These are phyloP conservation scores for Hybognathus amarus DNA, from an alignment of 2,797 vertebrate genomes.

Conservation along the genomic window DNA sequence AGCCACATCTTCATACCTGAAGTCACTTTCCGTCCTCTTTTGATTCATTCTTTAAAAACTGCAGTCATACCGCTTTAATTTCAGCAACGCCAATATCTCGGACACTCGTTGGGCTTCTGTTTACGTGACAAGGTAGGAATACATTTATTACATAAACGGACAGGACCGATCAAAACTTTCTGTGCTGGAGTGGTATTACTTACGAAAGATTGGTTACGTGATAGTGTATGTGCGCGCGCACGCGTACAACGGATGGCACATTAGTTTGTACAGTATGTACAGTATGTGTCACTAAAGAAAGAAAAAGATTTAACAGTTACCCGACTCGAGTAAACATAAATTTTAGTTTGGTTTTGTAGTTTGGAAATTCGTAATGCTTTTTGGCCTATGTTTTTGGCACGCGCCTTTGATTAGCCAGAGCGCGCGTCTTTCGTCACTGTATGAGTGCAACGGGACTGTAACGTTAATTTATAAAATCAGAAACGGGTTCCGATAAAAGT, in stretches of 20 bases:
- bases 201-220: not conserved
- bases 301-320: not conserved
- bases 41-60: not conserved
- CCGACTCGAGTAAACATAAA: not conserved
- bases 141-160: not conserved
- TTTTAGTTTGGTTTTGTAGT: not conserved
- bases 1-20: not conserved
- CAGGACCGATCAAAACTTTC: not conserved
- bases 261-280: no score
- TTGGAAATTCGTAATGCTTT: not conserved
- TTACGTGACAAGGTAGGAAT: constrained; percentile 13
- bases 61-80: not conserved
- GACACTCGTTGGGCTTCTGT: not conserved
- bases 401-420: not conserved
- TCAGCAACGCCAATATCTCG: not conserved
- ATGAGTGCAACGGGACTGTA: no score
- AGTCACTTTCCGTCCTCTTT: not conserved
- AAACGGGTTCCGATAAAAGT: not conserved
- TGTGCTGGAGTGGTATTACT: not conserved
- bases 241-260: not conserved
- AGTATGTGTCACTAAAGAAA: not conserved
- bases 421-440: not conserved
- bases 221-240: not conserved
- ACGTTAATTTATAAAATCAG: not conserved
- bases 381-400: not conserved